Base-by-base conservation (phyloP, 2,888 invertebrate genomes). In the Perithous albicinctus region DNA sequence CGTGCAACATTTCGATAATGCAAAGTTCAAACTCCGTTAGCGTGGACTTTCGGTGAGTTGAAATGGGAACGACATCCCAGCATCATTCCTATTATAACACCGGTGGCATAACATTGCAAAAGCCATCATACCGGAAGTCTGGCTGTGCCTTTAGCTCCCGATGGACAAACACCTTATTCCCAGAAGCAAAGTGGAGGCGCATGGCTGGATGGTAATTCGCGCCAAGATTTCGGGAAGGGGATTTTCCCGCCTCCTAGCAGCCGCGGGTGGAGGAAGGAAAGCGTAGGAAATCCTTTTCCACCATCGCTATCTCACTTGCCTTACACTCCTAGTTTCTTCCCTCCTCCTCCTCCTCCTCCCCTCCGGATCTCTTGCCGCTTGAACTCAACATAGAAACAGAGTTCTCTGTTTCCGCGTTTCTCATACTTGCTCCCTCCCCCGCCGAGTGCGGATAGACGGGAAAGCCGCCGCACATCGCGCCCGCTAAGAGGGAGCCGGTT, bases 401-500 rank as follows among this genome's bases (percentile, higher is more conserved):
- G 23, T 23, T n/a, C 46, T 29, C 26, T 46, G 26, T 59, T 66
- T 59, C 73, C 43, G 8, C 32, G 66, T 67, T 63, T 29, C 61
- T 74, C 74, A 23, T 46, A 32, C 51, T 73, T 43, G 18, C 46
- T n/a, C 15, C 20, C 12, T 12, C 6, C 10, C n/a, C n/a, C n/a
- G n/a, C n/a, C n/a, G n/a, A n/a, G 35, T 63, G 26, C n/a, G 70
- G 32, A 51, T 51, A 51, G 51, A 51, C 38, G 54, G 63, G 56
- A 80, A 59, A 38, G 72, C 54, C 54, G 63, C 63, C 75, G 80
- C 66, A 38, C 76, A 26, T 41, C 46, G 70, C 67, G 56, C 48
- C 70, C 23, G 70, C 35, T 51, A 56, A 73, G 82, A 85, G 81
- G 75, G 76, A 29, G 73, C 56, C 41, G 81, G 61, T 77, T 66